Conservation (phyloP, 2,888 invertebrate genomes). For the Mamestra brassicae region DNA sequence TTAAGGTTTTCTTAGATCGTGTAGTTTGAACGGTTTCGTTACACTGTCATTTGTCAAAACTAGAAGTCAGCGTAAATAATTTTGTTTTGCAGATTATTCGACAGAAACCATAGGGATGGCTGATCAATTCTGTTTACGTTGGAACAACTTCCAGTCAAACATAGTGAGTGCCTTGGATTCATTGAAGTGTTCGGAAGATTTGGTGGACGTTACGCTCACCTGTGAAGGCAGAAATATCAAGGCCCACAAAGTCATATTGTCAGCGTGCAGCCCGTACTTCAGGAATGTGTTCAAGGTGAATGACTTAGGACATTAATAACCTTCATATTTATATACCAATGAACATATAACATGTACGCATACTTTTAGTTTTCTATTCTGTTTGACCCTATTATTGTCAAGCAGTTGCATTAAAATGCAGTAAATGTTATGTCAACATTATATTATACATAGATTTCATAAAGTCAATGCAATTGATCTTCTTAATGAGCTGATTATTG, state of each 20-base stretch:
- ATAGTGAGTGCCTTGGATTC: constrained; percentile 93
- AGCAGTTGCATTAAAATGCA: constrained; percentile 45
- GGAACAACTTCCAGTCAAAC: constrained; percentile 94
- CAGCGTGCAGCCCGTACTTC: constrained; percentile 94
- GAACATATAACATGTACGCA: constrained; percentile 62
- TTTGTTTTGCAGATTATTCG: constrained; percentile 79
- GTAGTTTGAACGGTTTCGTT: constrained; percentile 44
- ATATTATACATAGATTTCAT: constrained; percentile 3
- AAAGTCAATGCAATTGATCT: neutral
- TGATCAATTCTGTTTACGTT: constrained; percentile 94
- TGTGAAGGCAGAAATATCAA: constrained; percentile 94
- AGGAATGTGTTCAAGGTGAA: constrained; percentile 94
- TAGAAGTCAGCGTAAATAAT: constrained; percentile 68
- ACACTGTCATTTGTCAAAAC: constrained; percentile 74
- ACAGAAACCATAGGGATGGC: constrained; percentile 85
- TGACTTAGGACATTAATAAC: constrained; percentile 88
- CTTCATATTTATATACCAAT: constrained; percentile 83
- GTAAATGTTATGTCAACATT: constrained; percentile 50
- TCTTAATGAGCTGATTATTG: neutral
- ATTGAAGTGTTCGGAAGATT: constrained; percentile 92
- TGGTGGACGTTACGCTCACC: constrained; percentile 94
- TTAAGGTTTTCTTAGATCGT: constrained; percentile 51
- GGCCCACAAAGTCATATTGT: constrained; percentile 94
- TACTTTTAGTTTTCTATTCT: constrained; percentile 55
- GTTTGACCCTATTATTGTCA: constrained; percentile 57